Evolutionary conservation across 2,797 vertebrate genomes (phyloP).

Genomic region (Echeneis naucrates): DNA sequence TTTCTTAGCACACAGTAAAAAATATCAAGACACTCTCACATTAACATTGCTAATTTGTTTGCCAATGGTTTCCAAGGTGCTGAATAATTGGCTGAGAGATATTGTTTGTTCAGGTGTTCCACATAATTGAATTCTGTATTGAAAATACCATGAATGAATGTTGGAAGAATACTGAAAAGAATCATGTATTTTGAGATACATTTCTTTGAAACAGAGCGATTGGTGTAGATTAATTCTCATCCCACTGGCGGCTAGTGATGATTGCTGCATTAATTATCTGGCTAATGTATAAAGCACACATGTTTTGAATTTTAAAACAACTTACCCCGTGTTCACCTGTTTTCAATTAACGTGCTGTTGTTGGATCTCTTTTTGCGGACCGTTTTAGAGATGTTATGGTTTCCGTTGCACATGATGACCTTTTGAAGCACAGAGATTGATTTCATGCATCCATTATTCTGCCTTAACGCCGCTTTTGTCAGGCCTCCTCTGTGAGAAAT

Average conservation of each 20-base stretch:
- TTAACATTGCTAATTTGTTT: conserved; percentile 87
- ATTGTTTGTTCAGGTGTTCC: conserved; percentile 88
- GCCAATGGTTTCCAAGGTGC: conserved; percentile 79
- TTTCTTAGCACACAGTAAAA: conserved; percentile 79
- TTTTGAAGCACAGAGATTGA: conserved; percentile 77
- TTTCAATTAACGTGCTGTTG: conserved; percentile 74
- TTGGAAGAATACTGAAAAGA: conserved; percentile 76
- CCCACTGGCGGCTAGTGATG: conserved; percentile 65
- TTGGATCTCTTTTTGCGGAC: conserved; percentile 62
- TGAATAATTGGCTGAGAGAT: conserved; percentile 84
- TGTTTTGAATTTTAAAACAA: conserved; percentile 75
- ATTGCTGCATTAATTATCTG: conserved; percentile 75
- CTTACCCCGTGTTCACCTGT: conserved; percentile 64
- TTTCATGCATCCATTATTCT: conserved; percentile 78
- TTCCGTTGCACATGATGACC: conserved; percentile 72
- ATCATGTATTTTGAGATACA: conserved; percentile 67
- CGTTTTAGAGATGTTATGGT: conserved; percentile 62
- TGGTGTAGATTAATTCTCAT: conserved; percentile 74
- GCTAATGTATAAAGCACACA: conserved; percentile 69
- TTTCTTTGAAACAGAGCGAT: conserved; percentile 75
- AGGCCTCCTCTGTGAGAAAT: conserved; percentile 59
- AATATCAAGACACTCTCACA: conserved; percentile 83
- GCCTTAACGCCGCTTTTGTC: conserved; percentile 71
- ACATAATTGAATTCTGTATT: conserved; percentile 85
- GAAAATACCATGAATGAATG: conserved; percentile 77